Conservation (phyloP, 2,888 invertebrate species). For the Himalopsyche anomala region DNA sequence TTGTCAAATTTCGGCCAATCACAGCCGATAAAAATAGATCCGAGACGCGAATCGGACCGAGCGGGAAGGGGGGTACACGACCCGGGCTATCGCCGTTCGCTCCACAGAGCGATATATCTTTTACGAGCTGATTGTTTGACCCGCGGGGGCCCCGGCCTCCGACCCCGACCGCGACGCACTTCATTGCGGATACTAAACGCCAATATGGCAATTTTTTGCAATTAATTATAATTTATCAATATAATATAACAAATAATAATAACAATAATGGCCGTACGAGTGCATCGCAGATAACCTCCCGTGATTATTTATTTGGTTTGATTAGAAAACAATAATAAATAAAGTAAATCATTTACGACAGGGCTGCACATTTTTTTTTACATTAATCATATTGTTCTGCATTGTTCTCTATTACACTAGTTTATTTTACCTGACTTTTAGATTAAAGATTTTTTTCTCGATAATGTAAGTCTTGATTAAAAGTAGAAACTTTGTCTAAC, state of each 20-base stretch:
- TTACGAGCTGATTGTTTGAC: constrained; percentile 25
- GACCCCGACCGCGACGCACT: constrained; percentile 34
- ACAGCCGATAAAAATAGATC: background rate
- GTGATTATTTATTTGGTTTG: constrained; percentile 27
- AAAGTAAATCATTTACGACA: background rate
- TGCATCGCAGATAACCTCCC: constrained; percentile 27
- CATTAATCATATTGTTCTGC: no score
- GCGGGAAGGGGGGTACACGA: constrained; percentile 17
- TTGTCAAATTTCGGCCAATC: constrained; percentile 18
- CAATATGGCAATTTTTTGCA: constrained; percentile 15
- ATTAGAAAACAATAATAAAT: constrained; percentile 9
- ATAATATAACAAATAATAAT: constrained; percentile 27
- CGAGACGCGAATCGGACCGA: background rate
- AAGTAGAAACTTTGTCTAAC: no score
- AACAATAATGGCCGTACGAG: background rate
- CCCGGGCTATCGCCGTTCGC: constrained; percentile 13
- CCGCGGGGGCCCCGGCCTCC: constrained; percentile 1
- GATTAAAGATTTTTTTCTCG: no score
- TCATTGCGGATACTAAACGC: constrained; percentile 19
- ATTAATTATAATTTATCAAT: constrained; percentile 11
- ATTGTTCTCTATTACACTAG: no score
- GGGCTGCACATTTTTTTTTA: background rate
- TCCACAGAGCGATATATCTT: constrained; percentile 15
- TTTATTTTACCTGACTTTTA: no score
- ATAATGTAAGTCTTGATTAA: no score